Conservation (phyloP, 2,888 invertebrate genomes). For the Terebella lapidaria region DNA sequence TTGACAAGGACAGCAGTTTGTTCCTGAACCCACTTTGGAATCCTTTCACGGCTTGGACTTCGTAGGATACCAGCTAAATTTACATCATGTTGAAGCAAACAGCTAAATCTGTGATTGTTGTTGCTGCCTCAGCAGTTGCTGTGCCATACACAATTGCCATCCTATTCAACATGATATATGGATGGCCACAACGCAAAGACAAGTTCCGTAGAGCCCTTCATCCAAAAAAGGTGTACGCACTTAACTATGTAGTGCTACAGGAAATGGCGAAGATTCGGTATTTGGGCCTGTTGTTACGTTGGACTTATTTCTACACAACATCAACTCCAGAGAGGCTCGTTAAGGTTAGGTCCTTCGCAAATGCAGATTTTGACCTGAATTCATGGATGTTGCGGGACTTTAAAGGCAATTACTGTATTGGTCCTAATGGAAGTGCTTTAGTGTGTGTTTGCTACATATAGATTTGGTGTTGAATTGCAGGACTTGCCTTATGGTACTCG, state of each 20-base stretch:
- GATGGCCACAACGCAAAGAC: constrained; percentile 37
- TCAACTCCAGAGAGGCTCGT: constrained; percentile 28
- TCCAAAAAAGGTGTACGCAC: constrained; percentile 40
- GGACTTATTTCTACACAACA: constrained; percentile 36
- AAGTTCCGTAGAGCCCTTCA: constrained; percentile 37
- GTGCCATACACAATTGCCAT: constrained; percentile 45
- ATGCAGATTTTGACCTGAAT: no score
- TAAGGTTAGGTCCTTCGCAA: constrained; percentile 30
- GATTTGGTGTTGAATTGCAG: no score
- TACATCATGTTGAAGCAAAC: constrained; percentile 15
- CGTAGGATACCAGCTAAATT: no score
- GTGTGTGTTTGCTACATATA: no score
- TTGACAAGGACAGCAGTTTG: no score
- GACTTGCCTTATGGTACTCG: constrained; percentile 42
- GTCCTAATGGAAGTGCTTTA: no score
- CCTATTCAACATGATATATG: constrained; percentile 40
- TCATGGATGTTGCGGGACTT: no score
- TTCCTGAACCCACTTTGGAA: no score
- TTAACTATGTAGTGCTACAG: constrained; percentile 38
- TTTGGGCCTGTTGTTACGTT: constrained; percentile 32
- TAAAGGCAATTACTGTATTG: constrained; percentile 2
- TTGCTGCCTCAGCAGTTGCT: constrained; percentile 34
- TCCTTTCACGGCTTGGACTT: no score
- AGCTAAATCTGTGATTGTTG: constrained; percentile 19
- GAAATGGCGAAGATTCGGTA: constrained; percentile 30